Evolutionary conservation across 2,113 vertebrate genomes (phyloP), one percentile per base, ranked within the genome.

Genomic region (Mesembrinibis cayennensis): DNA sequence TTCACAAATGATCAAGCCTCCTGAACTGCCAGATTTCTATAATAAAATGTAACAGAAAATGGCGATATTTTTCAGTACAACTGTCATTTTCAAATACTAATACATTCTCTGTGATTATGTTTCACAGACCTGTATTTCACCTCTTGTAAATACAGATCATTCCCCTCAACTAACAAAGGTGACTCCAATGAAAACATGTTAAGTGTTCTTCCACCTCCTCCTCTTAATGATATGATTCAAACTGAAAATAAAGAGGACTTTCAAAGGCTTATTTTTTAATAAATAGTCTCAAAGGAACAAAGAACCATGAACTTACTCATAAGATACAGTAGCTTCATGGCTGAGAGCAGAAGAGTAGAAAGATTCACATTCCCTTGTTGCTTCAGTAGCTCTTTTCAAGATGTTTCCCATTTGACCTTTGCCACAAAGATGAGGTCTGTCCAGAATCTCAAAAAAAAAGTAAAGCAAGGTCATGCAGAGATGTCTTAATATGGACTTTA

Each of bases 361-460:
- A 82, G 92, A 74, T 87, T 90, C 86, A 59, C 73, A 93, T 94
- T 90, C 82, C 65, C 91, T 96, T 86, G 59, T 87, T 98, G 97
- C 95, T 97, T 97, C 92, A 95, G 77, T 84, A 87, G 80, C 53
- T 94, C 87, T 96, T 97, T 96, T 96, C 93, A 98, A 98, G 94
- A 96, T 73, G 83, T 94, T 96, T 94, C 89, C 82, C 73, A 40
- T 91, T 95, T 98, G 96, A 97, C 96, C 97, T 97, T 97, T 92
- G 84, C 49, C 92, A 97, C 90, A 96, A 85, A 96, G 93, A 95
- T 34, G 50, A 98, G 76, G 21, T 90, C 79, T 94, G 88, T 62
- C 86, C 95, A 89, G 53, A 95, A 96, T 94, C 89, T 83, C 80
- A 16, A 2, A 73, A 82, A 82, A 86, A 85, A 98, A 97, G 71